A percentile compares a stretch with the other conserved stretches of the same genome.
phyloP scores from a whole-genome alignment of 2,113 vertebrate species.

The Rhagologus leucostigma region DNA sequence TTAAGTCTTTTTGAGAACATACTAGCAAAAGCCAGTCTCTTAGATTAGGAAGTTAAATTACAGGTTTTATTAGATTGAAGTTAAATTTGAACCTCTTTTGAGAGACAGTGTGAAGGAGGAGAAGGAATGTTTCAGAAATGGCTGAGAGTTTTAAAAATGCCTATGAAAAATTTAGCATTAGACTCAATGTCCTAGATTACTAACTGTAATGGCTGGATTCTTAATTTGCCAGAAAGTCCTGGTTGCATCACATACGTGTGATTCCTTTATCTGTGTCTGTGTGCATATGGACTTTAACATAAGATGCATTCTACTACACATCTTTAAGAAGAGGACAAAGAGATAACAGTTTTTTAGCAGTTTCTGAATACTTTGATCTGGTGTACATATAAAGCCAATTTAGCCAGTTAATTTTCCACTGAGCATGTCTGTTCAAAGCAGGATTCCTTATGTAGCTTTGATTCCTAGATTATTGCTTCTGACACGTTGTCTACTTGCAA shows the following conservation, averaged over 20 bases:
- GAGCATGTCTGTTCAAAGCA: not conserved
- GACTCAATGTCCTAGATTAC: not conserved
- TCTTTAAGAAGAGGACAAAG: not conserved
- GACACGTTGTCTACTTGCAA: not conserved
- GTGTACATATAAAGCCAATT: not conserved
- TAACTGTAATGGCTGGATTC: not conserved
- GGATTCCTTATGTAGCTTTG: not conserved
- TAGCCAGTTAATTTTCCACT: not conserved
- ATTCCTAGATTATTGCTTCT: not conserved
- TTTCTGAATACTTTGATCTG: not conserved
- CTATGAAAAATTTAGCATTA: not conserved
- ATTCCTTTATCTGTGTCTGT: not conserved
- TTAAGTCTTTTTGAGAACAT: not conserved
- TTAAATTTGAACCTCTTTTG: not conserved
- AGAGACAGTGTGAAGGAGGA: not conserved
- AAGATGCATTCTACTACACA: not conserved
- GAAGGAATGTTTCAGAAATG: not conserved
- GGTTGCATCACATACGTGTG: rapidly evolving
- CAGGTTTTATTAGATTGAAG: not conserved
- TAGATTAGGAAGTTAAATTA: not conserved
- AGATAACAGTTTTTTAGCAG: not conserved
- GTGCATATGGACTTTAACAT: not conserved
- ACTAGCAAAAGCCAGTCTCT: not conserved
- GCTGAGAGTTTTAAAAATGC: not conserved
- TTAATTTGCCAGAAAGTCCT: not conserved